Base-by-base conservation (phyloP, 2,888 invertebrate genomes). In the Idaea dimidiata region DNA sequence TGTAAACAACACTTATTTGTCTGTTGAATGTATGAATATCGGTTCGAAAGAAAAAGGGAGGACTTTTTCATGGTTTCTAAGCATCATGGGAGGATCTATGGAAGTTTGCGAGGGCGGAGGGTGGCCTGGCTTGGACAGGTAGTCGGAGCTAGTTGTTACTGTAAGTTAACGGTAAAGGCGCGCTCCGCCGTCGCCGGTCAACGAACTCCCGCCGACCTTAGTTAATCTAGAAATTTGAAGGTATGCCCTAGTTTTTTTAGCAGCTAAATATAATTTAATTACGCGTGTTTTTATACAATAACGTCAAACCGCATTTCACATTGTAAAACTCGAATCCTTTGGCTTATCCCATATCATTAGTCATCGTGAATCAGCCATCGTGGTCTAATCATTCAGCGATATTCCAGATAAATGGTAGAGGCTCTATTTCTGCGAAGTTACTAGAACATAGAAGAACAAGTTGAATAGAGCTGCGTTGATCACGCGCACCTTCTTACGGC, bases 191-290 rank as follows among this genome's bases (percentile, higher is more conserved):
- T 59, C 88, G 93, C 43, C 43, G 43, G 89, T 89, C 87, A 88
- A 86, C 82, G 91, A 91, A 82, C 89, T 78, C 79, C 81, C 79
- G 67, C 73, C 83, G 84, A 85, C 86, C 84, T 86, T 86, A 83
- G 80, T 76, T 80, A 79, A 84, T 85, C 87, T 88, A 89, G 82
- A 87, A 83, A 84, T 88, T 87, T 81, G 85, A 88, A 81, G 87
- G 84, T 84, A 79, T 81, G 85, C 71, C 85, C 90, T 77, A 89
- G 78, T 84, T 89, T 81, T 81, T 74, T 43, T 43, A 43, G 43
- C 43, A 43, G 10, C 43, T 8, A 43, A 43, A 43, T 43, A 10
- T 24, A 24, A 24, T 24, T n/a, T 43, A 43, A 10, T 43, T 43
- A 43, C 43, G 43, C 43, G 43, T 43, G 43, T 43, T 43, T 43